Conservation (phyloP, 2,113 vertebrate species). For the Xiphophorus hellerii region DNA sequence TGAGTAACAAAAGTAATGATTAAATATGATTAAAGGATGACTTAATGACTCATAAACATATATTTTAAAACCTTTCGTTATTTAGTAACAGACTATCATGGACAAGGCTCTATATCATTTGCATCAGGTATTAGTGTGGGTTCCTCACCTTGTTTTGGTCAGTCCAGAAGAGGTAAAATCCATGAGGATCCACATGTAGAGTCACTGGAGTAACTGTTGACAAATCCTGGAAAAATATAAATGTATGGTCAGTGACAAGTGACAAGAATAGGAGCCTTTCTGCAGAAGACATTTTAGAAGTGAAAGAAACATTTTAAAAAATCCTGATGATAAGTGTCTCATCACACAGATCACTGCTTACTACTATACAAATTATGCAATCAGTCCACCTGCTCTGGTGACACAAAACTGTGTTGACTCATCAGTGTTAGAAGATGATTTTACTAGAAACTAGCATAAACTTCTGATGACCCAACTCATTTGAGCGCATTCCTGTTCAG, state of each 20-base stretch:
- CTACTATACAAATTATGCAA: neutral
- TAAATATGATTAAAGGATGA: no score
- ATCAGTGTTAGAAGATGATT: neutral
- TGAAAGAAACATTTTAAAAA: neutral
- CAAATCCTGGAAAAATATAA: conserved; percentile 84
- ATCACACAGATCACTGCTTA: neutral
- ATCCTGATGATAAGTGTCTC: no score
- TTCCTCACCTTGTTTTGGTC: conserved; percentile 95
- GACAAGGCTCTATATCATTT: no score
- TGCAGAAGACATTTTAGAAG: neutral
- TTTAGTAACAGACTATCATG: no score
- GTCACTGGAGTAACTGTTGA: conserved; percentile 91
- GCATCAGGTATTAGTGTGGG: neutral
- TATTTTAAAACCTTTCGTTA: no score
- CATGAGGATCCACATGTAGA: conserved; percentile 91
- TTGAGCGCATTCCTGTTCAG: neutral
- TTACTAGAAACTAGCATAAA: neutral
- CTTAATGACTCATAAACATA: no score
- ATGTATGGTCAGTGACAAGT: neutral
- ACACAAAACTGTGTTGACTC: neutral
- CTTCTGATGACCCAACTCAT: neutral
- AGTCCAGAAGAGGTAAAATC: conserved; percentile 98
- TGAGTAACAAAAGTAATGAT: no score
- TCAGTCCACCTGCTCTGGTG: neutral
- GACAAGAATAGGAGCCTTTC: neutral